Evolutionary conservation across 2,888 invertebrate species (phyloP), one percentile per base, ranked within the genome.

Genomic region (Abscondita cerata): DNA sequence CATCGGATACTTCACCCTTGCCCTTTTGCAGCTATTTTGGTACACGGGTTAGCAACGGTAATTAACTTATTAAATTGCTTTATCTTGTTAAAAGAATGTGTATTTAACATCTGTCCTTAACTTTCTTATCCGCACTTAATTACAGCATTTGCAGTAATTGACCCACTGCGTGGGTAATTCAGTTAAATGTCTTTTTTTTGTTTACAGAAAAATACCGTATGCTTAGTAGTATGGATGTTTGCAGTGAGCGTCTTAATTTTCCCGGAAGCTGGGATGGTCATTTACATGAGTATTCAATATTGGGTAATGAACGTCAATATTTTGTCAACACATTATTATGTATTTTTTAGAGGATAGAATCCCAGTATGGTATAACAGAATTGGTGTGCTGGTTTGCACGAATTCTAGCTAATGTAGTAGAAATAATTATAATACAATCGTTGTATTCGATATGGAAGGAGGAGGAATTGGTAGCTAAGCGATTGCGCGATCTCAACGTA

Each of bases 231-330:
- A n/a, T 85, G 85, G 84, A 79, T 84, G 73, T 81, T 84, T 64
- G 77, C 82, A 40, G 78, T 83, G 19, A 81, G 82, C 1, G 76
- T 83, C 19, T 76, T 83, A 36, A 81, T 82, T 53, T 82, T 84
- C 69, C 84, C 84, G 20, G 85, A 85, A 75, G 83, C 83, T 41
- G 84, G 83, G 12, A 78, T 85, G 72, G 84, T 83, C 2, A 81
- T 84, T 59, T 84, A 83, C 71, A 84, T 84, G 84, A 83, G 83
- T 63, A 78, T 84, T 52, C 81, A 83, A 67, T 83, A 83, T 69
- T 84, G 84, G 84, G 84, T 84, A 80, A 46, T 33, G 4, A n/a
- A n/a, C n/a, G n/a, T n/a, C n/a, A n/a, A n/a, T n/a, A n/a, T n/a
- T n/a, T n/a, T n/a, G n/a, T n/a, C n/a, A n/a, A 19, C 52, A n/a